Percentiles rank a stretch among this genome's conserved stretches.
These are phyloP conservation scores for Limonius californicus DNA, from an alignment of 1,140 invertebrate species.

Conservation along the genomic window DNA sequence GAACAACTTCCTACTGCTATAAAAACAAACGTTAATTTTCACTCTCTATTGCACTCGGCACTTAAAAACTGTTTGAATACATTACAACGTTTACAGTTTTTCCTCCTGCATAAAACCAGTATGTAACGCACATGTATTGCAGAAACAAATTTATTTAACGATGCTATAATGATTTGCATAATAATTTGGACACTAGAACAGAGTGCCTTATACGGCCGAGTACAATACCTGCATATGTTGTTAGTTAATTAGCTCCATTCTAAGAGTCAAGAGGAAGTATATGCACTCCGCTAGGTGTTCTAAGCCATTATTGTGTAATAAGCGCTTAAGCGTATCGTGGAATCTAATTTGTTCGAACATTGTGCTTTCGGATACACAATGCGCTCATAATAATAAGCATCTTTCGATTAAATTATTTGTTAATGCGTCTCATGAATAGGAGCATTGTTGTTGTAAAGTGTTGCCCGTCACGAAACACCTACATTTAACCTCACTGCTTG, in stretches of 20 bases:
- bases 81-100: too few relatives aligned
- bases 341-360: conserved; percentile 13
- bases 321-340: conserved; percentile 4
- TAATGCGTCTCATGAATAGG: conserved; percentile 7
- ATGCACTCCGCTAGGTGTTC: not conserved
- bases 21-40: too few relatives aligned
- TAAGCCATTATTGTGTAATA: conserved; percentile 4
- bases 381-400: conserved; percentile 6
- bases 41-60: too few relatives aligned
- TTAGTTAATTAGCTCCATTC: conserved; percentile 10
- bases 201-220: not conserved
- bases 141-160: conserved; percentile 7
- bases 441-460: conserved; percentile 10
- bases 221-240: conserved; percentile 4
- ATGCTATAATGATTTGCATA: not conserved
- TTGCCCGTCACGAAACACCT: conserved; percentile 11
- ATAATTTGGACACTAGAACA: not conserved
- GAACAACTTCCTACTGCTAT: too few relatives aligned
- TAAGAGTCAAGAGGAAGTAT: not conserved
- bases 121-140: too few relatives aligned
- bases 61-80: too few relatives aligned
- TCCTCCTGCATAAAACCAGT: too few relatives aligned
- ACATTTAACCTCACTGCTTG: not conserved
- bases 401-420: conserved; percentile 15
- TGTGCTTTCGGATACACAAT: conserved; percentile 7